Conservation (phyloP, 2,797 vertebrate genomes). For the Chelon auratus region DNA sequence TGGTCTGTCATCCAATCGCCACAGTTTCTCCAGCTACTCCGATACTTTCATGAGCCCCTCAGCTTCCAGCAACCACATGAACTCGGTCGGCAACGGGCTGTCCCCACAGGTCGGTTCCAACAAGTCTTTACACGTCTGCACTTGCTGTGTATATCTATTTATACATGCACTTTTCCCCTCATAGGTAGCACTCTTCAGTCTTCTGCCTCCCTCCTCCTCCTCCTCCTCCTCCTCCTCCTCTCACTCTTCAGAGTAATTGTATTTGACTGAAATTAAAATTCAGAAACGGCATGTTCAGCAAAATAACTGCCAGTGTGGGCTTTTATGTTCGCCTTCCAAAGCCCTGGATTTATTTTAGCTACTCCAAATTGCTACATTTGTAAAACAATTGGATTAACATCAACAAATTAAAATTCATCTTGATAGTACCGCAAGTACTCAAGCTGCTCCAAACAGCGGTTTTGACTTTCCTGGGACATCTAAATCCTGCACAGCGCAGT, state of each 20-base stretch:
- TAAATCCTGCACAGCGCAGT: constrained; percentile 77
- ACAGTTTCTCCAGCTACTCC: constrained; percentile 97
- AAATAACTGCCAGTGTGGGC: constrained; percentile 76
- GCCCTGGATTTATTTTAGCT: constrained; percentile 82
- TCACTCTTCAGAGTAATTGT: constrained; percentile 71
- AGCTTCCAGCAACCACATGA: constrained; percentile 96
- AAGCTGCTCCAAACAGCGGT: constrained; percentile 79
- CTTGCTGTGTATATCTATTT: too few species aligned
- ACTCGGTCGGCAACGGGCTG: constrained; percentile 95
- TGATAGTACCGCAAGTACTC: constrained; percentile 80
- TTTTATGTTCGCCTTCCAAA: constrained; percentile 80
- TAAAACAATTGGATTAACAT: constrained; percentile 88
- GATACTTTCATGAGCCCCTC: constrained; percentile 97
- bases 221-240: constrained; percentile 26
- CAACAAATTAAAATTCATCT: constrained; percentile 88
- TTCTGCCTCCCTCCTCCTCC: constrained; percentile 12
- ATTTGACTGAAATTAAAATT: constrained; percentile 77
- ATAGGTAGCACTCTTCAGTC: constrained; percentile 28
- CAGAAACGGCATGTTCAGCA: constrained; percentile 75
- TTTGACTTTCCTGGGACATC: constrained; percentile 84
- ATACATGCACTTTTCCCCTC: constrained; percentile 1
- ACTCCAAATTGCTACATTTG: constrained; percentile 84
- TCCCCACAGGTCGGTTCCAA: constrained; percentile 92
- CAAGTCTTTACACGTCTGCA: background rate
- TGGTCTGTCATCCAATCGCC: constrained; percentile 91